Conservation (phyloP, 2,797 vertebrate species). For the Rhadinocentrus ornatus region DNA sequence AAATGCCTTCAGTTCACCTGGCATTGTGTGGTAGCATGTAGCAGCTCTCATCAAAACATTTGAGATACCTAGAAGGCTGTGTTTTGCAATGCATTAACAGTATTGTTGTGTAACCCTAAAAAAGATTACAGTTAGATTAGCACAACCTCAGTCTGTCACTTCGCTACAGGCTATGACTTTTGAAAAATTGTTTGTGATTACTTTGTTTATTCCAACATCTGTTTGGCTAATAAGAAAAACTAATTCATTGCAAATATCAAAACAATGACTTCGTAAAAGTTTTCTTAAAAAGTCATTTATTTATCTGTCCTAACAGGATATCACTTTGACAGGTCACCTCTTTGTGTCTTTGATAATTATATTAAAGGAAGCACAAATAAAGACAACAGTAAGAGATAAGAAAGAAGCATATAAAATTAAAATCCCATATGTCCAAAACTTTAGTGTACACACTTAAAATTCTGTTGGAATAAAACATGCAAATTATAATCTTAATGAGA, state of each 20-base stretch:
- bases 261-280: no score
- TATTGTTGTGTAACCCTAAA: slow-evolving; percentile 13
- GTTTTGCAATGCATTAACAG: slow-evolving; percentile 57
- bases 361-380: not conserved
- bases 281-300: no score
- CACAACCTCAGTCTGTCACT: not conserved
- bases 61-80: slow-evolving; percentile 57
- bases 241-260: no score
- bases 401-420: no score
- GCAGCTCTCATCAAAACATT: slow-evolving; percentile 43
- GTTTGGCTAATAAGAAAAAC: no score
- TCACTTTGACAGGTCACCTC: no score
- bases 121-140: slow-evolving; percentile 32
- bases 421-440: not conserved
- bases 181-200: not conserved
- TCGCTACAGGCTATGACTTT: not conserved
- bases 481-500: not conserved
- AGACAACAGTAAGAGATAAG: not conserved
- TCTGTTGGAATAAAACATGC: not conserved
- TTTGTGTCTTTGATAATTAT: no score
- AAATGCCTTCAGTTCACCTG: slow-evolving; percentile 39
- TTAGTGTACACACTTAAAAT: slow-evolving; percentile 1
- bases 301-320: no score
- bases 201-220: slow-evolving; percentile 10
- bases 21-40: slow-evolving; percentile 36